Percentiles rank a stretch among this genome's conserved stretches.
Evolutionary conservation across 2,113 vertebrate genomes (phyloP).

Genomic region (Callospermophilus lateralis): DNA sequence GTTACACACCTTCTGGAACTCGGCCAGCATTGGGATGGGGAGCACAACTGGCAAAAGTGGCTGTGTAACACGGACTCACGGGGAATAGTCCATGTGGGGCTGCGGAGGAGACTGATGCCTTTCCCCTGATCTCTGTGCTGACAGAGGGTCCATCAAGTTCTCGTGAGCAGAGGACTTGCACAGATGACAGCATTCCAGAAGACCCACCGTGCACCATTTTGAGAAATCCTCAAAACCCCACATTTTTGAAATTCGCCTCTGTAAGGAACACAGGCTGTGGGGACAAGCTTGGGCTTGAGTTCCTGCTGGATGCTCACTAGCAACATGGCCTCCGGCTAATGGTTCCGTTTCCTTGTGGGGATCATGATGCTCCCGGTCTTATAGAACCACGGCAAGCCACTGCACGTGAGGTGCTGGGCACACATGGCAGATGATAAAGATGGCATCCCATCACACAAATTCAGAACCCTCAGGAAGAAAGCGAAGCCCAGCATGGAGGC

Average conservation of each 20-base stretch:
- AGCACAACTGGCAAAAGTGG: accelerated
- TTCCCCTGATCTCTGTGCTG: accelerated
- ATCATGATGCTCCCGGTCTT: neutral
- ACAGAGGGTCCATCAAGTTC: neutral
- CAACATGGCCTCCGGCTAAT: neutral
- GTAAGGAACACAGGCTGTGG: no score
- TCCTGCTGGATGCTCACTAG: neutral
- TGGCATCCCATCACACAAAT: no score
- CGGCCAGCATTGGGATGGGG: neutral
- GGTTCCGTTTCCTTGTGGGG: neutral
- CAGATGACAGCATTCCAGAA: neutral
- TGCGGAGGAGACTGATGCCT: accelerated
- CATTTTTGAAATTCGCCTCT: neutral
- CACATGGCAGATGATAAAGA: accelerated
- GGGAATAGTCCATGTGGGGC: accelerated
- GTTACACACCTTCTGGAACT: neutral
- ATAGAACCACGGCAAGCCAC: neutral
- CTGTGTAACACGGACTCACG: accelerated
- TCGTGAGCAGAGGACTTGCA: accelerated
- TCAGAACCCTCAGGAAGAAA: neutral
- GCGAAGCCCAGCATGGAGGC: no score
- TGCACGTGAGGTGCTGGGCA: no score
- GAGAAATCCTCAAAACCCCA: neutral
- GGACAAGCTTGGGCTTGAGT: neutral
- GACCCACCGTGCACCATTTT: neutral